Evolutionary conservation across 2,797 vertebrate species (phyloP).

Genomic region (Rallus crepitans): DNA sequence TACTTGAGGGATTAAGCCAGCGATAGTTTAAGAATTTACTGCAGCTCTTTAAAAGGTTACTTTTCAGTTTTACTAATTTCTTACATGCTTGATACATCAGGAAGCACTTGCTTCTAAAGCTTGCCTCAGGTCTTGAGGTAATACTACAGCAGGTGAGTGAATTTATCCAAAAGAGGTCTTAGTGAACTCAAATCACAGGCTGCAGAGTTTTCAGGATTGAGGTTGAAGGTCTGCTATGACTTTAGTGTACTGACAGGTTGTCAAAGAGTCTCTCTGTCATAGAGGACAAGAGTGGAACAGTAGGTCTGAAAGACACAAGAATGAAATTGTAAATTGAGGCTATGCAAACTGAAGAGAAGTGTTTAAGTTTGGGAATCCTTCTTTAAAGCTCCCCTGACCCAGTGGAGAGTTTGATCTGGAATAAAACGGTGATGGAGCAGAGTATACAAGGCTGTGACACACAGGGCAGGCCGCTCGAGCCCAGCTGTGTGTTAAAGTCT

Average conservation of each 20-base stretch:
- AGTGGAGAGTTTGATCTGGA: neutral
- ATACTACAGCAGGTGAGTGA: fast-evolving
- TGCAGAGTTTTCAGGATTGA: neutral
- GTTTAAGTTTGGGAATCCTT: neutral
- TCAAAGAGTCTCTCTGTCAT: neutral
- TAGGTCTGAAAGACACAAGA: neutral
- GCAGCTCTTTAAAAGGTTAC: neutral
- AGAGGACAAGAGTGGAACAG: neutral
- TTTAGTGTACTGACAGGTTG: neutral
- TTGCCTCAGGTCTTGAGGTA: neutral
- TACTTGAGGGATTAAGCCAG: conserved; percentile 24
- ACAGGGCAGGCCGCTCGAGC: neutral
- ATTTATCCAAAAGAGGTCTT: neutral
- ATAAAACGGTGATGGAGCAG: neutral
- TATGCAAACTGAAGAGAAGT: neutral
- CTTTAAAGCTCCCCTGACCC: neutral
- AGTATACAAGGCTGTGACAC: neutral
- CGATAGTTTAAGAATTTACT: conserved; percentile 24
- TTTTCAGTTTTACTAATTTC: neutral
- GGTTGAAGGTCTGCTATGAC: neutral
- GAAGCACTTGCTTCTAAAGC: neutral
- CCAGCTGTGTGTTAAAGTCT: neutral
- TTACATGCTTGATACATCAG: neutral
- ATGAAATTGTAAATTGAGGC: neutral
- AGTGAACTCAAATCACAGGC: neutral